A percentile compares a stretch with the other conserved stretches of the same genome.
Conservation (phyloP, 35 echinoderm and acorn worm genomes). For the Lytechinus pictus region DNA sequence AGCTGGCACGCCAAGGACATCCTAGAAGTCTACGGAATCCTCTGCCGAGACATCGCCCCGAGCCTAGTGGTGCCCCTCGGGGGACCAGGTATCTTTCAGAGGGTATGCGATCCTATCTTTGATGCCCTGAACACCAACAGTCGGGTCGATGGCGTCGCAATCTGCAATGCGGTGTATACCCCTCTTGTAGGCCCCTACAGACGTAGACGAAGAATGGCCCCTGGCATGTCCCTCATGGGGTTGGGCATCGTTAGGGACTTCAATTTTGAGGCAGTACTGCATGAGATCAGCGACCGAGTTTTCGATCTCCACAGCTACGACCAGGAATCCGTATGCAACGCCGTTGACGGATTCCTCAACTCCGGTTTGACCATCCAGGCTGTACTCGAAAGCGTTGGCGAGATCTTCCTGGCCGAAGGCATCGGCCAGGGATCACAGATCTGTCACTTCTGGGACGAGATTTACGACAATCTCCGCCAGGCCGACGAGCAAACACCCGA, state of each 20-base stretch:
- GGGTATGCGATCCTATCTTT: neutral
- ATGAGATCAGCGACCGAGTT: neutral
- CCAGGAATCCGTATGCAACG: neutral
- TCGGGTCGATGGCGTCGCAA: neutral
- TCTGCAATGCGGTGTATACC: neutral
- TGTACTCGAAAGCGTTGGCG: neutral
- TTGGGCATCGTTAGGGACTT: neutral
- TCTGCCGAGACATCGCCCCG: neutral
- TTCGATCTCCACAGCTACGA: neutral
- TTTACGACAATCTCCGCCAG: neutral
- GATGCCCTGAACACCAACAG: neutral
- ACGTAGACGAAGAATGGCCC: neutral
- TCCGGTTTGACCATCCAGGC: neutral
- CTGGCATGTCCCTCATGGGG: neutral
- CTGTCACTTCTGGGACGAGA: neutral
- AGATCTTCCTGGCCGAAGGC: neutral
- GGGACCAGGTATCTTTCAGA: neutral
- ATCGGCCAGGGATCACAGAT: neutral
- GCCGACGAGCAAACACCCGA: neutral
- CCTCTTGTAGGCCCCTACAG: neutral
- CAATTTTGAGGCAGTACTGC: neutral
- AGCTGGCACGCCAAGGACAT: neutral
- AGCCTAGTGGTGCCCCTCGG: neutral
- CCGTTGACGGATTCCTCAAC: neutral
- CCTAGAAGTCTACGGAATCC: neutral